Evolutionary conservation across 2,797 vertebrate species (phyloP), one percentile per base, ranked within the genome.

Genomic region (Falco novaeseelandiae): DNA sequence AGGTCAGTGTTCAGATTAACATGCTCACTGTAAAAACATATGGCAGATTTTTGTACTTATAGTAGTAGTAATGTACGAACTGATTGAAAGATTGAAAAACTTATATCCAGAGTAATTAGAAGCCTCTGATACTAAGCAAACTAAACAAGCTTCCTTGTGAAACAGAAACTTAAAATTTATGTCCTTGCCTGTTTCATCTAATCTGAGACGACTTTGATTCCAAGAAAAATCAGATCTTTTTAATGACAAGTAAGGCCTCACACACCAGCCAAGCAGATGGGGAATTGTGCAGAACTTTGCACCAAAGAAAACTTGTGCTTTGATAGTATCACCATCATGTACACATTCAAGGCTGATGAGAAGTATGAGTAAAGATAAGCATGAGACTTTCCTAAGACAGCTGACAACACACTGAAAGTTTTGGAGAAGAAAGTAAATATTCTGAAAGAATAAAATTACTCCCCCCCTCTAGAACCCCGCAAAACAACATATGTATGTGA

Each of bases 1-100:
- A 98, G 97, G 89, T 94, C 92, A 94, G 86, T 59, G 93, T 91
- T 97, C 93, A 90, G 96, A 97, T 95, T 95, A 94, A 89, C 76
- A 80, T 83, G 77, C 90, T 95, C 73, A 32, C 55, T 46, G 44
- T 86, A 90, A 96, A 93, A 95, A 89, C 63, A 67, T 48, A 38
- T 10, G 51, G 76, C 85, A 92, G 67, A 83, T 66, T 79, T 88
- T 71, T 69, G 58, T 49, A 63, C 48, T 83, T 77, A 65, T 79
- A 6, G 34, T 93, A 83, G 87, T 52, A 78, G 12, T 55, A 91
- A 74, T 0, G 19, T 72, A 72, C 3, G 5, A 95, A 74, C 61
- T 79, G 72, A 44, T 14, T 54, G 57, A 86, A 85, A 44, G 65
- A 92, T 23, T 32, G 36, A 67, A 93, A 88, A 85, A n/a, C 46